Conservation (phyloP, 2,888 invertebrate species). For the Clunio marinus region DNA sequence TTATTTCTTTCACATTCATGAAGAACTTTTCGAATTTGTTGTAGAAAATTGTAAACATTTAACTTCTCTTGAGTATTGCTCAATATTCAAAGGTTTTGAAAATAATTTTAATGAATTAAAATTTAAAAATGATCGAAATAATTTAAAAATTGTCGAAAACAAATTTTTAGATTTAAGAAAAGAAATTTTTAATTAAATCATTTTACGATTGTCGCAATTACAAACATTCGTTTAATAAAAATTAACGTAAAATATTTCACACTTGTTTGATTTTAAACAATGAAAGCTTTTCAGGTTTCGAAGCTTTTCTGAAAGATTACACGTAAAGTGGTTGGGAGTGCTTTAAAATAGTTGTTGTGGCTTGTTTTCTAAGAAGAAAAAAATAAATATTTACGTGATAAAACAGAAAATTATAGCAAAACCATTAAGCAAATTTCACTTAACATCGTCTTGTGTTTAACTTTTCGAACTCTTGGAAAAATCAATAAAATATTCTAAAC, state of each 20-base stretch:
- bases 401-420: too few species aligned
- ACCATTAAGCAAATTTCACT: too few species aligned
- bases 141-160: neutral
- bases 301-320: too few species aligned
- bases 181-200: neutral
- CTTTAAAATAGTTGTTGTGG: too few species aligned
- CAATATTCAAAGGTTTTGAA: neutral
- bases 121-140: neutral
- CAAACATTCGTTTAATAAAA: neutral
- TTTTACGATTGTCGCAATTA: neutral
- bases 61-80: neutral
- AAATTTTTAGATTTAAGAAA: conserved; percentile 11
- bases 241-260: neutral
- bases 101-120: neutral
- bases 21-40: neutral
- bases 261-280: too few species aligned
- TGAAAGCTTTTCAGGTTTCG: too few species aligned
- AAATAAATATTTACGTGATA: too few species aligned
- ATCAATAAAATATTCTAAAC: too few species aligned
- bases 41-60: neutral
- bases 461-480: too few species aligned
- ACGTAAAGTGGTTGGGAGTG: too few species aligned
- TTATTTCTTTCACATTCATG: neutral
- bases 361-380: too few species aligned
- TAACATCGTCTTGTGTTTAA: too few species aligned